A percentile compares a stretch with the other conserved stretches of the same genome.
Conservation (phyloP, 35 echinoderm and acorn worm species). For the Amphiura filiformis region DNA sequence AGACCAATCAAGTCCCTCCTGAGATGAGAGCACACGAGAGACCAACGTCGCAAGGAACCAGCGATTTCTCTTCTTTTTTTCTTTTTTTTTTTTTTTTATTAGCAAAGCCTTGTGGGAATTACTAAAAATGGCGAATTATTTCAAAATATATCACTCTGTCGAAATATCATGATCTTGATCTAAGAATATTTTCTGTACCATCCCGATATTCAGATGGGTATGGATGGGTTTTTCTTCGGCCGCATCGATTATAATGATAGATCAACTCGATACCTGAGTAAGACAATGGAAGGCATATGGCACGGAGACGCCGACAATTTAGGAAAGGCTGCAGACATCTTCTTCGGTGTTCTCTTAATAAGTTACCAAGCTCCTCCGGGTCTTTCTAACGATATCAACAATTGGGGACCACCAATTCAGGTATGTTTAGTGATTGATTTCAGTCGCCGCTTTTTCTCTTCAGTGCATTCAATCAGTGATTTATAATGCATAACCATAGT, state of each 20-base stretch:
- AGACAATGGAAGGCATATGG: constrained; percentile 86
- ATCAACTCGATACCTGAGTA: background rate
- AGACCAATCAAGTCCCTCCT: too few species aligned
- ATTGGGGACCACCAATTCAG: constrained; percentile 80
- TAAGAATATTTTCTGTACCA: background rate
- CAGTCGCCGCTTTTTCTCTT: too few species aligned
- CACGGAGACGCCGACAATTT: constrained; percentile 44
- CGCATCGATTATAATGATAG: constrained; percentile 68
- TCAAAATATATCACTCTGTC: background rate
- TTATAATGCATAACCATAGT: too few species aligned
- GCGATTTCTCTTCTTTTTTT: background rate
- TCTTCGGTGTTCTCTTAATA: constrained; percentile 77
- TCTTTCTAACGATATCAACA: constrained; percentile 75
- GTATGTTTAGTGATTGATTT: too few species aligned
- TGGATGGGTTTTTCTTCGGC: constrained; percentile 95
- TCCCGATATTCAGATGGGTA: constrained; percentile 67
- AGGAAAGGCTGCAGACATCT: constrained; percentile 62
- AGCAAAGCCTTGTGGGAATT: background rate
- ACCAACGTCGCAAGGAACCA: too few species aligned
- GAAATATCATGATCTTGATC: background rate
- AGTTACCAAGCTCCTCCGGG: constrained; percentile 73
- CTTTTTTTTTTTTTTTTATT: background rate
- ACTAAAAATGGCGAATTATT: background rate
- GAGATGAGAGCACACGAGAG: too few species aligned
- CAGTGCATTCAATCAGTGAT: too few species aligned